These are phyloP conservation scores for Lacerta viridis DNA, from an alignment of 2,797 vertebrate genomes.

Conservation along the genomic window DNA sequence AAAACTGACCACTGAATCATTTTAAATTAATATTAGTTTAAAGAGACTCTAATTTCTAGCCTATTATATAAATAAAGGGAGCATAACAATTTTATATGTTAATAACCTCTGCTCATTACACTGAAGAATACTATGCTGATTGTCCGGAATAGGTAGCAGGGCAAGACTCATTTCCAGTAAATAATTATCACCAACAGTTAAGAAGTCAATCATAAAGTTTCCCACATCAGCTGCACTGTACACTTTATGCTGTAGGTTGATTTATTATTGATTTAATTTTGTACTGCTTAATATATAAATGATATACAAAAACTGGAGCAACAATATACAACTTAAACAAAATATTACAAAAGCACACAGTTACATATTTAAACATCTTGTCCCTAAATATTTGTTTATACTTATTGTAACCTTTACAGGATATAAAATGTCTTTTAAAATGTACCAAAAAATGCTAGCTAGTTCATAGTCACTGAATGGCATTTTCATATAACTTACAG, in stretches of 20 bases:
- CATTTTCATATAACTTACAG: neutral
- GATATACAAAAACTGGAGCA: too few species aligned
- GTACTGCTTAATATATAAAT: too few species aligned
- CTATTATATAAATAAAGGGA: neutral
- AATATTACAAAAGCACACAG: neutral
- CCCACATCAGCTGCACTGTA: neutral
- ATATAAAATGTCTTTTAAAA: neutral
- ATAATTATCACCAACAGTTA: neutral
- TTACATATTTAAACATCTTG: neutral
- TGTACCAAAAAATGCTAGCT: neutral
- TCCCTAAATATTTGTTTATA: too few species aligned
- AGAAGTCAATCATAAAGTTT: neutral
- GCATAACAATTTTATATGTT: neutral
- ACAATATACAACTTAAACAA: too few species aligned
- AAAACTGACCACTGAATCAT: neutral
- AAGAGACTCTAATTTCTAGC: neutral
- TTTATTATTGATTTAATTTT: too few species aligned
- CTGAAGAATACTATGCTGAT: neutral
- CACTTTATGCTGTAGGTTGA: neutral
- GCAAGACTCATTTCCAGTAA: neutral
- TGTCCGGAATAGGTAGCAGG: neutral
- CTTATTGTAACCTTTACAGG: neutral
- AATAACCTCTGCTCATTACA: neutral
- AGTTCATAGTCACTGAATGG: neutral
- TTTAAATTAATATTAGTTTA: slow-evolving; percentile 7